Conservation (phyloP, 2,888 invertebrate genomes). For the Phyto melanocephala region DNA sequence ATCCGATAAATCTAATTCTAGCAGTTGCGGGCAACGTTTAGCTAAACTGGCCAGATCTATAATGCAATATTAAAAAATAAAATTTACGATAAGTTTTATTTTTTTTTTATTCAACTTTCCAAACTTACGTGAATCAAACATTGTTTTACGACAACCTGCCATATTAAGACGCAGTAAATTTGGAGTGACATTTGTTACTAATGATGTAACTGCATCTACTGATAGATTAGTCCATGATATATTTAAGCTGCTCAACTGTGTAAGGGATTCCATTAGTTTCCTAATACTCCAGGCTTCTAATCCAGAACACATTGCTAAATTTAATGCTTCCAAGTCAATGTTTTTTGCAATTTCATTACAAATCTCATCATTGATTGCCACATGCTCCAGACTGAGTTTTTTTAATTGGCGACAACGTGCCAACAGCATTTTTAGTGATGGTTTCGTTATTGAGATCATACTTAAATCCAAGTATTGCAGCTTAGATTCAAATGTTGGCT, state of each 20-base stretch:
- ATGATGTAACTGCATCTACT: constrained; percentile 81
- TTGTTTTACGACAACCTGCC: constrained; percentile 88
- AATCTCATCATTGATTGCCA: constrained; percentile 83
- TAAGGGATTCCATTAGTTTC: constrained; percentile 81
- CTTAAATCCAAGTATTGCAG: constrained; percentile 93
- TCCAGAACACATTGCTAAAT: constrained; percentile 90
- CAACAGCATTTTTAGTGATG: constrained; percentile 82
- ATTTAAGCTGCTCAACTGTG: constrained; percentile 82
- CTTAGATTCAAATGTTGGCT: constrained; percentile 80
- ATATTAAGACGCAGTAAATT: constrained; percentile 87
- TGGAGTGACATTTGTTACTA: constrained; percentile 83
- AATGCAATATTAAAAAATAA: constrained; percentile 20
- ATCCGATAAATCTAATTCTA: constrained; percentile 94
- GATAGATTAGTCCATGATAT: constrained; percentile 89
- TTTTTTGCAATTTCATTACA: constrained; percentile 85
- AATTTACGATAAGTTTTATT: background rate
- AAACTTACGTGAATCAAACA: constrained; percentile 86
- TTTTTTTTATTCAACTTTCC: background rate
- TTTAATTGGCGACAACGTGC: constrained; percentile 84
- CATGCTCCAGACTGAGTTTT: constrained; percentile 92
- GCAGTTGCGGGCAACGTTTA: constrained; percentile 84
- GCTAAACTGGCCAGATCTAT: constrained; percentile 85
- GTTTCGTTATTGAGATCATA: constrained; percentile 84
- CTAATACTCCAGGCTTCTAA: constrained; percentile 83
- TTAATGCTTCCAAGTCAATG: constrained; percentile 86